Evolutionary conservation across 2,888 invertebrate genomes (phyloP).

Genomic region (Netelia fuscicornis): DNA sequence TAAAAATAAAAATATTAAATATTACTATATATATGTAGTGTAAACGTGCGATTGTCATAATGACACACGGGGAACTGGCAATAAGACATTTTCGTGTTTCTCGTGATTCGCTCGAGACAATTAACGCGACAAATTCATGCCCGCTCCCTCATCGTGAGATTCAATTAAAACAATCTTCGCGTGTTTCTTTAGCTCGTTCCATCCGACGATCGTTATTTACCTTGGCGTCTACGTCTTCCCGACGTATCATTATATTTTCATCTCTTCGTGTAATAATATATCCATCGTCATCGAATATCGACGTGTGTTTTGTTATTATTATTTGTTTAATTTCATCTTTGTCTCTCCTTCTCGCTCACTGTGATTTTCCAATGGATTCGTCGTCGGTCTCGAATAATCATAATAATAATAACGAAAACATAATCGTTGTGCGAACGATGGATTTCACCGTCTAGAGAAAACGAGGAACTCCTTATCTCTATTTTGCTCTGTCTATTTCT

Average conservation of each 20-base stretch:
- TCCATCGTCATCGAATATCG: constrained; percentile 15
- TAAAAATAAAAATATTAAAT: no score
- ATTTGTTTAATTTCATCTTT: background rate
- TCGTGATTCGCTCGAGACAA: constrained; percentile 26
- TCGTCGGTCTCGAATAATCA: constrained; percentile 42
- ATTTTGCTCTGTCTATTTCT: background rate
- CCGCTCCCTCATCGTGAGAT: background rate
- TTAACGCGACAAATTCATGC: constrained; percentile 10
- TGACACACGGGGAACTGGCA: constrained; percentile 20
- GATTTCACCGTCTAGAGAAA: constrained; percentile 50
- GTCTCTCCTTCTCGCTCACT: background rate
- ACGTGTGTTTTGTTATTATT: background rate
- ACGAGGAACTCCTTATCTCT: constrained; percentile 46
- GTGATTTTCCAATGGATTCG: constrained; percentile 36
- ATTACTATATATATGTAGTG: no score
- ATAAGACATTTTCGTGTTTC: constrained; percentile 3
- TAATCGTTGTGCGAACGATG: constrained; percentile 46
- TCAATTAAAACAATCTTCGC: background rate
- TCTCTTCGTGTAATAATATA: constrained; percentile 22
- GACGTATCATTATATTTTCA: constrained; percentile 26
- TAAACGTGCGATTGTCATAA: constrained; percentile 8
- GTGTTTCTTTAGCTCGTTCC: background rate
- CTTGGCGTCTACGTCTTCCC: constrained; percentile 10
- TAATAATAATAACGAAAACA: constrained; percentile 52
- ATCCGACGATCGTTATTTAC: constrained; percentile 23